phyloP scores from a whole-genome alignment of 2,888 invertebrate species.

The Urechis unicinctus region DNA sequence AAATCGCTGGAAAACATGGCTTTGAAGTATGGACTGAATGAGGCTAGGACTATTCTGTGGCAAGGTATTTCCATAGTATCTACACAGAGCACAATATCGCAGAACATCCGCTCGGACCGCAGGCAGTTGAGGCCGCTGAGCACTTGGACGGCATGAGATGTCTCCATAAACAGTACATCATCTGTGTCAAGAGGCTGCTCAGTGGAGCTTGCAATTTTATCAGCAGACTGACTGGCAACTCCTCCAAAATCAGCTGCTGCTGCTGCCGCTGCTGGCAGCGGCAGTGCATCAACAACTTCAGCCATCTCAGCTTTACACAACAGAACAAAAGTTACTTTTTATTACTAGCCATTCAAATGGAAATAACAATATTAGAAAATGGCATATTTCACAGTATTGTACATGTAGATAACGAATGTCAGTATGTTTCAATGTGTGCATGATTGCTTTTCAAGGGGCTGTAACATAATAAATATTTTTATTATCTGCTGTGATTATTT shows the following conservation, averaged over 20 bases:
- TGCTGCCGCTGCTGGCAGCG: constrained; percentile 2
- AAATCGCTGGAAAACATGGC: constrained; percentile 42
- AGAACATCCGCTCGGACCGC: constrained; percentile 44
- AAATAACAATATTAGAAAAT: too few species aligned
- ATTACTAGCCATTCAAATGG: too few species aligned
- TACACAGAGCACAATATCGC: constrained; percentile 51
- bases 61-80: constrained; percentile 50
- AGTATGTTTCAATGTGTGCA: too few species aligned
- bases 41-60: constrained; percentile 49
- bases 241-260: not conserved
- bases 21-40: constrained; percentile 47
- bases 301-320: too few species aligned
- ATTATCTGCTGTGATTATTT: too few species aligned
- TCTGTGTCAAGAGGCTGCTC: not conserved
- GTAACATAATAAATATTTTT: too few species aligned
- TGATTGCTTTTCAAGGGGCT: too few species aligned
- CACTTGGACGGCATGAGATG: constrained; percentile 44
- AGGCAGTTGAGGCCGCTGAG: constrained; percentile 45
- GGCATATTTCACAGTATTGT: too few species aligned
- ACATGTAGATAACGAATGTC: too few species aligned
- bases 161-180: constrained; percentile 37
- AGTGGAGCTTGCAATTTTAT: not conserved
- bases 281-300: too few species aligned
- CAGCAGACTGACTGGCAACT: not conserved
- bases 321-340: too few species aligned